Conservation (phyloP, 2,888 invertebrate genomes). For the Lasioglossum pauxillum region DNA sequence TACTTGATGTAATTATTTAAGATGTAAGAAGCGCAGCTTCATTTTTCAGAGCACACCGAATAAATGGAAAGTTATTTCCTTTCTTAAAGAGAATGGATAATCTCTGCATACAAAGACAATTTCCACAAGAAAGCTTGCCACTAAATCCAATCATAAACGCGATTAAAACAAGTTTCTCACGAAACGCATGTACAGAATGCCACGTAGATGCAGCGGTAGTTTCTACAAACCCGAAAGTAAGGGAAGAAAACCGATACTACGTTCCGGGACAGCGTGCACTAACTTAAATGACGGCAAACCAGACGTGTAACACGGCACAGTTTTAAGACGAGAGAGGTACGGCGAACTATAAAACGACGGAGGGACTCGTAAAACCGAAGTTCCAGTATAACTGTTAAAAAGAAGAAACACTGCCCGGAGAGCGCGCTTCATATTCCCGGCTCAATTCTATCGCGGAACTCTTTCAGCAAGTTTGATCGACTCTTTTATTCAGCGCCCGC, state of each 20-base stretch:
- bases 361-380: constrained; percentile 8
- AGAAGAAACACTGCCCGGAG: neutral
- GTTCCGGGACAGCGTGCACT: neutral
- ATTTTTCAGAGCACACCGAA: too few relatives aligned
- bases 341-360: neutral
- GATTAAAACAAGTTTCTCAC: neutral
- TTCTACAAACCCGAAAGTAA: neutral
- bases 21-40: neutral
- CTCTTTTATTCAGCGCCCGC: constrained; percentile 7
- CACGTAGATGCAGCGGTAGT: neutral
- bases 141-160: neutral
- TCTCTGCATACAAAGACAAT: neutral
- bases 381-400: neutral
- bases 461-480: constrained; percentile 21
- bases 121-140: neutral
- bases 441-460: constrained; percentile 18
- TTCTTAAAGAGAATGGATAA: neutral
- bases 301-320: constrained; percentile 11
- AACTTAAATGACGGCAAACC: constrained; percentile 5
- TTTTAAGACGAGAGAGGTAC: neutral
- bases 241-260: neutral
- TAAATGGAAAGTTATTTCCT: too few relatives aligned
- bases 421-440: constrained; percentile 7
- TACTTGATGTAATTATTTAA: neutral
- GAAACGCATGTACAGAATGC: neutral